Evolutionary conservation across 2,113 vertebrate genomes (phyloP), one percentile per base, ranked within the genome.

Genomic region (Cinclus mexicanus): DNA sequence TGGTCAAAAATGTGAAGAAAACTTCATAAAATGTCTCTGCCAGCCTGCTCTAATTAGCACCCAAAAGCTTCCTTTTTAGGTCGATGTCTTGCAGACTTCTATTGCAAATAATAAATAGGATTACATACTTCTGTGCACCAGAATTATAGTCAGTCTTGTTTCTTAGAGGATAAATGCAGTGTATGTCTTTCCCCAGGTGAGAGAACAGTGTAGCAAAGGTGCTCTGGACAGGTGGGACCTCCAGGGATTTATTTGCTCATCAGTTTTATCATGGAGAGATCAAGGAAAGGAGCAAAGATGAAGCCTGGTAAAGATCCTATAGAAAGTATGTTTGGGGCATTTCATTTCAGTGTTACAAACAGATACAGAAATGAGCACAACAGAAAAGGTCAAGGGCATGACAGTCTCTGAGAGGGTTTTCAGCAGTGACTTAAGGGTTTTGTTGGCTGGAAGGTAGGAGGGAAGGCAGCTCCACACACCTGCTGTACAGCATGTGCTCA

Each of bases 141-240:
- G 11, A 65, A 35, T 74, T 8, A 1, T 3, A 65, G 14, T 31
- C 46, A 44, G 12, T 55, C 19, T 5, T 68, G 19, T 64, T 95
- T 79, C 33, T 94, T 17, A 12, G 52, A 42, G 44, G 22, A 31
- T 42, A 76, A 78, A 28, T 50, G 19, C 11, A 20, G n/a, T 25
- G 1, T 41, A 17, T 47, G 56, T 65, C 46, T 68, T 46, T 25
- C 7, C 14, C 29, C 3, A 16, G 23, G 33, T 2, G 1, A 71
- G 37, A 41, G 37, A 52, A 17, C 6, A 22, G 6, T 10, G 16
- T 31, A 17, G n/a, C 33, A 52, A 46, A 0, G 0, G 11, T 72
- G 49, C 33, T 78, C 28, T 44, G 29, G 19, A 12, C 24, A 49
- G 21, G 46, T 70, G 46, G 25, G 14, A 53, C 50, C 33, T 87